Base-by-base conservation (phyloP, 2,113 vertebrate species). In the Pollachius pollachius region DNA sequence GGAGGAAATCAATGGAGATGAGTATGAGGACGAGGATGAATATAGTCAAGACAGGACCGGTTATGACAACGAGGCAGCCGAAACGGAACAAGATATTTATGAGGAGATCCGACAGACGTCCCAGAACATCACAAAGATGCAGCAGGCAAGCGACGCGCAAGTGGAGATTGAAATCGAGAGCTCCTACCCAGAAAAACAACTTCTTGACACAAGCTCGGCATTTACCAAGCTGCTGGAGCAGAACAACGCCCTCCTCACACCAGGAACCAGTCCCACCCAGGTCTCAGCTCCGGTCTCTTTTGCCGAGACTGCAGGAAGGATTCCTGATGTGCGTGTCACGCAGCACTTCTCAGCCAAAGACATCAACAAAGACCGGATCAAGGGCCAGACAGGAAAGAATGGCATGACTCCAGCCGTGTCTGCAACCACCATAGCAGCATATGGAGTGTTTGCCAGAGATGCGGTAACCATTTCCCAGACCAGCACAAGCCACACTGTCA, bases 261-360 rank as follows among this genome's bases (percentile, higher is more conserved):
- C 97, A 0, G 97, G 97, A 1, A 98, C 97, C 62, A 99, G 97
- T 54, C 97, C 97, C 59, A 99, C 97, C 0, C 97, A 99, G 84
- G 90, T 96, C 0, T 94, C 94, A 0, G 96, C 97, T 59, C 97
- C 97, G 0, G 92, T 97, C 60, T 96, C 96, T 27, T 99, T 99
- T 68, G 88, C 87, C 52, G 91, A 92, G 77, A 89, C 89, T 27
- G 89, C 82, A 62, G 85, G 89, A 0, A 82, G 89, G 19, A 94
- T 98, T 81, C 96, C 97, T 0, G 96, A 99, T 41, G 97, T 99
- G 16, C 88, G 92, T 8, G 95, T 99, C 67, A 99, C 97, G 16
- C 97, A 98, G 81, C 96, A 99, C 81, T 98, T 97, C 76, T 92
- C 93, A 63, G 65, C 81, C 18, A 98, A 96, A 88, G 97, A 98